phyloP scores from a whole-genome alignment of 2,113 vertebrate genomes.

The Oreochromis spilurus region DNA sequence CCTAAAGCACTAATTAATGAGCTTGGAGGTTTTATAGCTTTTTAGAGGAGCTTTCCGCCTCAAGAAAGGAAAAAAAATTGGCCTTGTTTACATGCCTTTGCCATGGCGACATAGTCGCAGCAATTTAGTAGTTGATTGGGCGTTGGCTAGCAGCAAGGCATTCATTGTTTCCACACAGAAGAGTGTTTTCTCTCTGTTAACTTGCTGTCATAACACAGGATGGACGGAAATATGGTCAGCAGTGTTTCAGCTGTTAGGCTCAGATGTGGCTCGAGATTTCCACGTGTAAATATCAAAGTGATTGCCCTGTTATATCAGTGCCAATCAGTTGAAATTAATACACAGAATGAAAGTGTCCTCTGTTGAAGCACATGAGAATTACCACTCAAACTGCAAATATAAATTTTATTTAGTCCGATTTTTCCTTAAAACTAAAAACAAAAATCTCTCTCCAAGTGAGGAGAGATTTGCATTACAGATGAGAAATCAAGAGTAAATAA shows the following conservation, averaged over 20 bases:
- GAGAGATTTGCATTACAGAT: not conserved
- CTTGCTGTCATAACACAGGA: not conserved
- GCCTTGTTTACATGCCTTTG: slow-evolving; percentile 45
- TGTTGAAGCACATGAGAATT: not conserved
- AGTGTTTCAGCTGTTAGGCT: not conserved
- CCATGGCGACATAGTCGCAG: slow-evolving; percentile 46
- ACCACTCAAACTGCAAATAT: not conserved
- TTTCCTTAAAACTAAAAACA: not conserved
- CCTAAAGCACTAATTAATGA: slow-evolving; percentile 65
- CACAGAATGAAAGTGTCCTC: not conserved
- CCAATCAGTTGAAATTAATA: not conserved
- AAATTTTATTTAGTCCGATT: not conserved
- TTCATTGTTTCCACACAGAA: slow-evolving; percentile 6
- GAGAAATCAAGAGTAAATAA: not conserved
- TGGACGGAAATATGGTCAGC: slow-evolving; percentile 7
- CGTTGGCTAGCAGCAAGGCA: slow-evolving; percentile 8
- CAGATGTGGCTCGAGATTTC: slow-evolving; percentile 1
- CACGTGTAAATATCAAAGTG: not conserved
- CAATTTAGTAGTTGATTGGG: slow-evolving; percentile 33
- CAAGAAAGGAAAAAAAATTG: not conserved
- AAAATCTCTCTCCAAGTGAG: not conserved
- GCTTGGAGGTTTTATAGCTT: slow-evolving; percentile 59
- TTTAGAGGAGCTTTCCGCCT: slow-evolving; percentile 45
- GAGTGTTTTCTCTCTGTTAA: not conserved
- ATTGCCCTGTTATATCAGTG: not conserved